Evolutionary conservation across 2,113 vertebrate species (phyloP).

Genomic region (Psilopsiagon aurifrons): DNA sequence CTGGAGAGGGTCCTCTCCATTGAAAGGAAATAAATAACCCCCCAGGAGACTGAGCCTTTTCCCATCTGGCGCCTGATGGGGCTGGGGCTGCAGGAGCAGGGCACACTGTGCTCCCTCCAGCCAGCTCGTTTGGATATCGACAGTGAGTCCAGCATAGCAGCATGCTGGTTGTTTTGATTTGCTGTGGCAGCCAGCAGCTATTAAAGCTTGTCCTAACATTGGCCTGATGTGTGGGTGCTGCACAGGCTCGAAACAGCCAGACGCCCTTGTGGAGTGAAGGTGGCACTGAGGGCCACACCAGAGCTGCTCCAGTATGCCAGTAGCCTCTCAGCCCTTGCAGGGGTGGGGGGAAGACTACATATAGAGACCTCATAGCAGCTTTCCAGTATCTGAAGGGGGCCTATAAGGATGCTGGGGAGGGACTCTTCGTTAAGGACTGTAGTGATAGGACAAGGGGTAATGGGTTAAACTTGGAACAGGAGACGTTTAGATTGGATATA

Average conservation of each 20-base stretch:
- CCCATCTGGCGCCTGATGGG: neutral
- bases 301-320: neutral
- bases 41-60: neutral
- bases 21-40: neutral
- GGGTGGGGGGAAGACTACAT: neutral
- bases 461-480: no score
- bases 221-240: neutral
- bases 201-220: neutral
- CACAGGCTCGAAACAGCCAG: neutral
- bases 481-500: no score
- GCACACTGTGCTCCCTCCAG: neutral
- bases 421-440: no score
- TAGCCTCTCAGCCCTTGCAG: neutral
- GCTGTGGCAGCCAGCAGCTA: neutral
- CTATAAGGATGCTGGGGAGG: no score
- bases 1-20: neutral
- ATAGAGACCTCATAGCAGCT: no score
- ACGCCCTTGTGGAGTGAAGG: accelerated
- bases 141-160: neutral
- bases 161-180: neutral
- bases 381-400: no score
- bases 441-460: no score
- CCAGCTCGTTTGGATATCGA: neutral
- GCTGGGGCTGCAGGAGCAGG: neutral
- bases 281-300: accelerated